Conservation (phyloP, 2,797 vertebrate genomes). For the Danio albolineatus region DNA sequence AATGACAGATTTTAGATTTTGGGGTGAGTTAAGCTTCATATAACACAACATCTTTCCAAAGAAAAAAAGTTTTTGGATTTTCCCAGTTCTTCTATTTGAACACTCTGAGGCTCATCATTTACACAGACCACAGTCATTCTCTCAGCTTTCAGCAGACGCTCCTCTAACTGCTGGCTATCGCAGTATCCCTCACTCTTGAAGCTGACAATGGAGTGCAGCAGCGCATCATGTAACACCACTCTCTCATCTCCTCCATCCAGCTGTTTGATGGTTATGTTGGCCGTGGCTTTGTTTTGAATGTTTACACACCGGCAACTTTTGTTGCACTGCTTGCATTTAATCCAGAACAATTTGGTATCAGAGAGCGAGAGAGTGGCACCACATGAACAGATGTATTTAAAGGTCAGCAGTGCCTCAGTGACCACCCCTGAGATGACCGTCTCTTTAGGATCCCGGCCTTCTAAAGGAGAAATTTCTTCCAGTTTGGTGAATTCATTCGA, state of each 20-base stretch:
- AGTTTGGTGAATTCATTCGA: background rate
- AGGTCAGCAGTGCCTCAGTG: background rate
- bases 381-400: constrained; percentile 17
- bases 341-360: background rate
- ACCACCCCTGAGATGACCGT: constrained; percentile 3
- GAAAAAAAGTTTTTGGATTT: background rate
- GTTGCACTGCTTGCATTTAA: constrained; percentile 13
- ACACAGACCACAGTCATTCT: background rate
- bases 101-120: background rate
- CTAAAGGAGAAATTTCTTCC: background rate
- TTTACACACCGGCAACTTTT: constrained; percentile 27
- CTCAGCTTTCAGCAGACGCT: background rate
- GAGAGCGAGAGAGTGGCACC: background rate
- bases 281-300: background rate
- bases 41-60: background rate
- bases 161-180: constrained; percentile 21
- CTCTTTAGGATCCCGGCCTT: background rate
- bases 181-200: constrained; percentile 32
- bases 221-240: constrained; percentile 11
- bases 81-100: background rate
- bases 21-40: background rate
- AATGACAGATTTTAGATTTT: no score
- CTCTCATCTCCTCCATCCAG: background rate
- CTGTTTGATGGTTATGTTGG: constrained; percentile 26
- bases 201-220: constrained; percentile 27